Conservation (phyloP, 2,797 vertebrate genomes). For the Denticeps clupeoides region DNA sequence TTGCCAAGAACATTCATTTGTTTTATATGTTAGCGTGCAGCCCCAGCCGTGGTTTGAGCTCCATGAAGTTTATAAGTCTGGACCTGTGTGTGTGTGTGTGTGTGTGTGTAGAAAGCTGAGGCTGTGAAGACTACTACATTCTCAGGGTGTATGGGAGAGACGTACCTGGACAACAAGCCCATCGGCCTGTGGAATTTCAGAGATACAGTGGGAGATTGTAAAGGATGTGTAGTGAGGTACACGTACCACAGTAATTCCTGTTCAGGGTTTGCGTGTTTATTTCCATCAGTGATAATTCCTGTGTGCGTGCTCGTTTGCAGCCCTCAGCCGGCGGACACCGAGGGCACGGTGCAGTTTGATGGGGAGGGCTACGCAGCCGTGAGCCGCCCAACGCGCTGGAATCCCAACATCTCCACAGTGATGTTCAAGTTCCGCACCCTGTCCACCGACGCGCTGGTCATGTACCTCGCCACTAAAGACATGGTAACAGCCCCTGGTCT, state of each 20-base stretch:
- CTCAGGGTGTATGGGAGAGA: slow-evolving; percentile 92
- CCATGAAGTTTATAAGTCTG: too few species aligned
- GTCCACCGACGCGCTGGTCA: slow-evolving; percentile 78
- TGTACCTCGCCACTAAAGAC: slow-evolving; percentile 89
- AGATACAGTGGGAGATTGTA: slow-evolving; percentile 84
- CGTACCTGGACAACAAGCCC: slow-evolving; percentile 83
- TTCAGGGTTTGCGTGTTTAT: slow-evolving; percentile 12
- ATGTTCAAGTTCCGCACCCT: slow-evolving; percentile 96
- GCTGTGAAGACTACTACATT: slow-evolving; percentile 80
- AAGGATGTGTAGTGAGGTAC: slow-evolving; percentile 88
- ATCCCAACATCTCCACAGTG: slow-evolving; percentile 82
- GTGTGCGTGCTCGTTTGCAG: slow-evolving; percentile 35
- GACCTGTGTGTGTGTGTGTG: slow-evolving; percentile 5
- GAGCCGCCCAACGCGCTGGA: slow-evolving; percentile 85
- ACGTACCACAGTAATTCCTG: slow-evolving; percentile 1
- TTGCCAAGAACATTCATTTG: too few species aligned
- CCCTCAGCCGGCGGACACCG: slow-evolving; percentile 78
- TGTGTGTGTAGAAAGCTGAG: slow-evolving; percentile 73
- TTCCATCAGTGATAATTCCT: slow-evolving; percentile 17
- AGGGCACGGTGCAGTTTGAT: slow-evolving; percentile 90
- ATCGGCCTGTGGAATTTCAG: slow-evolving; percentile 97
- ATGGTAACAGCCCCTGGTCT: slow-evolving; percentile 77
- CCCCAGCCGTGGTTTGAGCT: too few species aligned
- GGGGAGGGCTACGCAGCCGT: slow-evolving; percentile 86
- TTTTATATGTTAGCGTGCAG: too few species aligned